Base-by-base conservation (phyloP, 92 coral and sea anemone species). In the Metridium senile region DNA sequence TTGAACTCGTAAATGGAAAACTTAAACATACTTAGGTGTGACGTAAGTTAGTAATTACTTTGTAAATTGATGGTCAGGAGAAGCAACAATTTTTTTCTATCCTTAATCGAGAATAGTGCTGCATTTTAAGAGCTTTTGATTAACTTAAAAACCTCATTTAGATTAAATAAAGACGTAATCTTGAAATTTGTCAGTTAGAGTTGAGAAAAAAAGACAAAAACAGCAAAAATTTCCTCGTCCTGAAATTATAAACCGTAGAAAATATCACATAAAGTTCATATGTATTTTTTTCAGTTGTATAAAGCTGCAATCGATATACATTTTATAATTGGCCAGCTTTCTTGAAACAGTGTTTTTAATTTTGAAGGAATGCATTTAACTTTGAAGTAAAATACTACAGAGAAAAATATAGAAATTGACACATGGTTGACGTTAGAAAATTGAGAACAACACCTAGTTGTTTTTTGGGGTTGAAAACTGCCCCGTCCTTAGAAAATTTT, bases 71-170 rank as follows among this genome's bases (percentile, higher is more conserved):
- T 63, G 69, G 69, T 63, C 20, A 23, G 45, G 16, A 28, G 45
- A 10, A 28, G 20, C 2, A 63, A 63, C 33, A 54, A 11, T 61
- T 31, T 63, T 29, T 29, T 30, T 63, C 21, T 19, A 28, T 19
- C 45, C 28, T 63, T 28, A 63, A 63, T 63, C 69, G 39, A 28
- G 45, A 31, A 31, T 31, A 31, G 21, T 63, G 21, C 43, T 22
- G n/a, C 69, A 30, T 63, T 63, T 58, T 63, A 63, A 63, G 69
- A 39, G 22, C 20, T 10, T 28, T 63, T 63, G 29, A 63, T 63
- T 63, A 63, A 30, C 65, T 59, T 59, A 59, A 59, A 59, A 59
- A 59, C 69, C 69, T 63, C 23, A 63, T 59, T 59, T 23, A 59
- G 66, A 59, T 28, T 31, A n/a, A 28, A 63, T 30, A 18, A 27